phyloP scores from a whole-genome alignment of 2,113 vertebrate genomes.

The Myotis davidii region DNA sequence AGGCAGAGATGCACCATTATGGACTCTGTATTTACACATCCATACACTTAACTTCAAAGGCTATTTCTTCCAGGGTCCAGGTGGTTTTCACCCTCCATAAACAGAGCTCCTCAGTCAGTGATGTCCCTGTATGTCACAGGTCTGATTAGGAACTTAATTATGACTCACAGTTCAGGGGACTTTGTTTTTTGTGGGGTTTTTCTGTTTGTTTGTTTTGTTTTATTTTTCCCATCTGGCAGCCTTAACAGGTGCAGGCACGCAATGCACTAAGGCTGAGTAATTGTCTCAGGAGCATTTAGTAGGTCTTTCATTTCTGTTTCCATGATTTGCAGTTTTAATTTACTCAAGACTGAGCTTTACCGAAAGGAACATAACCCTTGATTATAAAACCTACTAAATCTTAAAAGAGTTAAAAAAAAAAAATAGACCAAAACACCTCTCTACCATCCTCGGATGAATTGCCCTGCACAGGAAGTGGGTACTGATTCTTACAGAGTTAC shows the following conservation, averaged over 20 bases:
- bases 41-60: constrained; percentile 25
- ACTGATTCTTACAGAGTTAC: not conserved
- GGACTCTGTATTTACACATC: not conserved
- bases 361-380: constrained; percentile 43
- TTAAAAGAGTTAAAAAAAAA: not conserved
- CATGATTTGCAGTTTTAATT: constrained; percentile 79
- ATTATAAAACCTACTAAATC: constrained; percentile 27
- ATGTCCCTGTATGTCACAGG: constrained; percentile 18
- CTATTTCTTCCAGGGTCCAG: not conserved
- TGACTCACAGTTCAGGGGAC: constrained; percentile 58
- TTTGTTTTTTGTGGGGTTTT: not conserved
- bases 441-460: not conserved
- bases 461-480: not conserved
- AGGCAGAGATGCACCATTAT: constrained; percentile 30
- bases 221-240: not conserved
- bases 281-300: constrained; percentile 50
- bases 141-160: constrained; percentile 58
- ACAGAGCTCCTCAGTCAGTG: not conserved
- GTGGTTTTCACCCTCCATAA: not conserved
- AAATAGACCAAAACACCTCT: not conserved
- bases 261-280: constrained; percentile 37
- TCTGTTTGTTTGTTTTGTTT: too few relatives aligned
- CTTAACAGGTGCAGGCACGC: constrained; percentile 15
- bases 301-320: constrained; percentile 64
- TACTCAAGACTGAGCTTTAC: constrained; percentile 52